Percentiles rank a stretch among this genome's conserved stretches.
phyloP scores from a whole-genome alignment of 2,888 invertebrate species.

The Hirtodrosophila cameraria region DNA sequence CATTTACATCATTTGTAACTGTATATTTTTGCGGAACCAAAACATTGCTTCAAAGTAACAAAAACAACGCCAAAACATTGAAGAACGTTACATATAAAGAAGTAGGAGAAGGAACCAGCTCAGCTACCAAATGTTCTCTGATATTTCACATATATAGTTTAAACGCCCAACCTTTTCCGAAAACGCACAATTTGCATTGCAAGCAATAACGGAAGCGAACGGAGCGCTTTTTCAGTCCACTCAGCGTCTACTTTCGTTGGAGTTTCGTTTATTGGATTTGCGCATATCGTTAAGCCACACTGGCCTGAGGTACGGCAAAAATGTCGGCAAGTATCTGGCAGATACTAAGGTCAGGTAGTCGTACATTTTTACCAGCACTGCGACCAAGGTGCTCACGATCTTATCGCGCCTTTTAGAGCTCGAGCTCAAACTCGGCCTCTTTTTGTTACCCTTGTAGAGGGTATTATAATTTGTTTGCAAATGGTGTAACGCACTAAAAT shows the following conservation, averaged over 20 bases:
- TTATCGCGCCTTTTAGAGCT: constrained; percentile 40
- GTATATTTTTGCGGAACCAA: constrained; percentile 43
- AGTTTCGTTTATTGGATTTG: constrained; percentile 40
- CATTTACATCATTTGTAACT: constrained; percentile 25
- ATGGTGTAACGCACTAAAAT: too few species aligned
- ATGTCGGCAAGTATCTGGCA: constrained; percentile 24
- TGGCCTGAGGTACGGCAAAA: constrained; percentile 29
- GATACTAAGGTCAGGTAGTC: constrained; percentile 49
- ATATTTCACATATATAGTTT: constrained; percentile 6
- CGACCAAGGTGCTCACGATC: constrained; percentile 46
- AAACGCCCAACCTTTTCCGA: constrained; percentile 8
- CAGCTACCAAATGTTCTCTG: constrained; percentile 2
- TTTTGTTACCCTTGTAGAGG: too few species aligned
- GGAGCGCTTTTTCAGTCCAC: constrained; percentile 54
- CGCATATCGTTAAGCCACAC: constrained; percentile 55
- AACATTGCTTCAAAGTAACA: constrained; percentile 21
- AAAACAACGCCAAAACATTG: not conserved
- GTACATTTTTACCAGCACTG: constrained; percentile 37
- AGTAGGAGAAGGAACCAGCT: constrained; percentile 26
- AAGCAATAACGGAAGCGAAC: constrained; percentile 47
- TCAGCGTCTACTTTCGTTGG: constrained; percentile 49
- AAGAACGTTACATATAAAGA: constrained; percentile 23
- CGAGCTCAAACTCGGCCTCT: constrained; percentile 30
- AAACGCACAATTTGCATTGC: constrained; percentile 48
- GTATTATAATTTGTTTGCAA: too few species aligned